Evolutionary conservation across 1,140 invertebrate genomes (phyloP).

Genomic region (Eupristina koningsbergeri): DNA sequence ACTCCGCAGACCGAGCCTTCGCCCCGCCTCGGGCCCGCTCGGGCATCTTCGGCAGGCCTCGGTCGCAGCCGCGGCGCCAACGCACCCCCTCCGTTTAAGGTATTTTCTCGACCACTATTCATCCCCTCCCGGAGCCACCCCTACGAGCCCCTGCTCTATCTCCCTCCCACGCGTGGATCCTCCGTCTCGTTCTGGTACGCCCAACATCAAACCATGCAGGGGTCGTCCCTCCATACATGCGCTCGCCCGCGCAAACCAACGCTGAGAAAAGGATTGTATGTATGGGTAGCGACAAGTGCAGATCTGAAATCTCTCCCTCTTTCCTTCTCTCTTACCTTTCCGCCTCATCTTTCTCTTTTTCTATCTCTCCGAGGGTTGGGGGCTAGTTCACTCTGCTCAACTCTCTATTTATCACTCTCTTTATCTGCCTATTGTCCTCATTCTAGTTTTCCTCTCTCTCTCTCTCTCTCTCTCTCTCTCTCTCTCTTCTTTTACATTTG

Average conservation of each 20-base stretch:
- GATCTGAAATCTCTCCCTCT: conserved; percentile 44
- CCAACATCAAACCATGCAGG: neutral
- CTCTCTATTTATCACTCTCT: conserved; percentile 43
- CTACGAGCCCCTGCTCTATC: neutral
- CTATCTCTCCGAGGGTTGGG: neutral
- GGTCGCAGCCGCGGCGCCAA: conserved; percentile 5
- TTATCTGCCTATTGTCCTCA: conserved; percentile 39
- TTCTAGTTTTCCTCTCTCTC: neutral
- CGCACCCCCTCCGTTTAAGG: conserved; percentile 56
- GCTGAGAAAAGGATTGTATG: neutral
- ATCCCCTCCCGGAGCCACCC: conserved; percentile 53
- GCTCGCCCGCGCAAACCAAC: neutral
- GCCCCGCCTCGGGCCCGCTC: conserved; percentile 58
- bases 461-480: neutral
- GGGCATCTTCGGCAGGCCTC: conserved; percentile 57
- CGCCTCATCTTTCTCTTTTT: neutral
- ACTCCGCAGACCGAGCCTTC: conserved; percentile 56
- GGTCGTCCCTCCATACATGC: neutral
- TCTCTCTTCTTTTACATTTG: neutral
- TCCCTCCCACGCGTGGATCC: neutral
- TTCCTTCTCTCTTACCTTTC: conserved; percentile 23
- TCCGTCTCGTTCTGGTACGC: neutral
- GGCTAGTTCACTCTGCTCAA: conserved; percentile 32
- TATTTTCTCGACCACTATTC: conserved; percentile 63
- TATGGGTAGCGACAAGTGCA: conserved; percentile 11